Conservation (phyloP, 2,888 invertebrate genomes). For the Lochmaea capreae region DNA sequence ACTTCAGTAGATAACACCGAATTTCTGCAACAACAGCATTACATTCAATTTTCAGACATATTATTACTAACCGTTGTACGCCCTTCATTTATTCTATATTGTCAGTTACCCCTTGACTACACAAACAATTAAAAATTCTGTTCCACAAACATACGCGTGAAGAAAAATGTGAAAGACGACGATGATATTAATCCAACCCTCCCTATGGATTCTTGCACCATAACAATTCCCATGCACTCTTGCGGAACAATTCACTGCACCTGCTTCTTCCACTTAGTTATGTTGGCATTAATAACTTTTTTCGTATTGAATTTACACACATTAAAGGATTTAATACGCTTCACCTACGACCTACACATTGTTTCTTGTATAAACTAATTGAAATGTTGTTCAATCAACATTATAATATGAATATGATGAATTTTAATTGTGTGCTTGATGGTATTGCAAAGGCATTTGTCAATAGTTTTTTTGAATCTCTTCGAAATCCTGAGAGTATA, state of each 20-base stretch:
- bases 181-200: conserved; percentile 24
- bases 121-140: too few relatives aligned
- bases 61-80: not conserved
- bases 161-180: conserved; percentile 17
- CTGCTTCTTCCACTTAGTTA: conserved; percentile 32
- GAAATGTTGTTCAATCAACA: not conserved
- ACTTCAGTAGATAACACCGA: too few relatives aligned
- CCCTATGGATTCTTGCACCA: conserved; percentile 29
- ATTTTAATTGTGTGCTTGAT: too few relatives aligned
- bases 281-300: conserved; percentile 4
- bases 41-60: not conserved
- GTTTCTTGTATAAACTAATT: not conserved
- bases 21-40: not conserved
- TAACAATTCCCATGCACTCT: conserved; percentile 46
- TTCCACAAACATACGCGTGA: not conserved
- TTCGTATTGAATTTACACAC: conserved; percentile 8
- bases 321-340: not conserved
- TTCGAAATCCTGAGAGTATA: too few relatives aligned
- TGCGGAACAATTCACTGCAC: conserved; percentile 45
- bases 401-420: too few relatives aligned
- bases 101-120: not conserved
- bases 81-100: not conserved
- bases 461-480: too few relatives aligned
- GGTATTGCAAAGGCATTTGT: too few relatives aligned
- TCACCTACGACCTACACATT: conserved; percentile 10